These are phyloP conservation scores for Nomada ferruginata DNA, from an alignment of 2,888 invertebrate genomes.

Conservation along the genomic window DNA sequence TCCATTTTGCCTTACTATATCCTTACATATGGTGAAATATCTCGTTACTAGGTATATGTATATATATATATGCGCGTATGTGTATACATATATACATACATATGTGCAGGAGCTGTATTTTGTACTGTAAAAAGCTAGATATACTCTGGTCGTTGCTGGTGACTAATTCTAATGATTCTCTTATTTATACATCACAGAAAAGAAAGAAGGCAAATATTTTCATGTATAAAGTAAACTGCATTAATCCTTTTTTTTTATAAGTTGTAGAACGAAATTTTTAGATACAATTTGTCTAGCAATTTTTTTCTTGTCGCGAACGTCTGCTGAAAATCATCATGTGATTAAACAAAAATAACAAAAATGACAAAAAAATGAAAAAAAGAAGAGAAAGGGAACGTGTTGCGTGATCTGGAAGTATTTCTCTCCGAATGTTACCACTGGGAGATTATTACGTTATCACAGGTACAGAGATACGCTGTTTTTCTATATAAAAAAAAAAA, in stretches of 20 bases:
- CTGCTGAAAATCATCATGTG: slow-evolving; percentile 47
- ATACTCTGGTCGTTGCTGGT: slow-evolving; percentile 82
- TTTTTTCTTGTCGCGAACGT: slow-evolving; percentile 43
- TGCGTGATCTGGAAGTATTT: slow-evolving; percentile 36
- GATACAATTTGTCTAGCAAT: slow-evolving; percentile 53
- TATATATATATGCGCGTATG: slow-evolving; percentile 73
- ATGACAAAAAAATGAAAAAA: too few species aligned
- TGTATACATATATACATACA: slow-evolving; percentile 75
- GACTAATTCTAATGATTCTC: slow-evolving; percentile 69
- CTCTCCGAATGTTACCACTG: slow-evolving; percentile 20
- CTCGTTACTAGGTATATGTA: slow-evolving; percentile 80
- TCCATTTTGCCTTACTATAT: slow-evolving; percentile 75
- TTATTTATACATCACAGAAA: slow-evolving; percentile 67
- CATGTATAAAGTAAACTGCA: slow-evolving; percentile 64
- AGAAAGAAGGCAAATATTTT: slow-evolving; percentile 60
- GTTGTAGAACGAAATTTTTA: slow-evolving; percentile 66
- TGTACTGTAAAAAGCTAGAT: slow-evolving; percentile 83
- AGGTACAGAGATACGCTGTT: slow-evolving; percentile 59
- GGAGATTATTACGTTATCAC: slow-evolving; percentile 55
- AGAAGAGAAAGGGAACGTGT: slow-evolving; percentile 2
- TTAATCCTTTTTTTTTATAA: slow-evolving; percentile 55
- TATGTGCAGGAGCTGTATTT: slow-evolving; percentile 82
- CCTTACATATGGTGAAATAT: slow-evolving; percentile 78
- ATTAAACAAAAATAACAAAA: slow-evolving; percentile 1
- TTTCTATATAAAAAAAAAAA: slow-evolving; percentile 37